Evolutionary conservation across 2,797 vertebrate genomes (phyloP).

Genomic region (Acropternis orthonyx): DNA sequence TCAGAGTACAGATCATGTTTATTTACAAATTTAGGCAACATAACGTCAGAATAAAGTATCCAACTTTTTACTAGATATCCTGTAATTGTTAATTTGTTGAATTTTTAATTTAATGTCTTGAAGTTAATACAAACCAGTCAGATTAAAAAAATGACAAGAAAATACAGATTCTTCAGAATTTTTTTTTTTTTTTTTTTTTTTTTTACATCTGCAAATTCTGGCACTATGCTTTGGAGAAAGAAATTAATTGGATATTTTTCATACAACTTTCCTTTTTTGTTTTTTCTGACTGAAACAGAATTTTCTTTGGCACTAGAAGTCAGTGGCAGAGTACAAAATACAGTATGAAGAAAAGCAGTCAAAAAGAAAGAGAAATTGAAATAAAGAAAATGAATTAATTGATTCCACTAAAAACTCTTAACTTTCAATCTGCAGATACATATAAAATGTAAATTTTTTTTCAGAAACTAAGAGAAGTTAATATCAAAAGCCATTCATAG

Average conservation of each 20-base stretch:
- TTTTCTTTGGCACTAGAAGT: background rate
- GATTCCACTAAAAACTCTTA: background rate
- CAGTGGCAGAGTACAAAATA: background rate
- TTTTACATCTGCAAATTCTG: background rate
- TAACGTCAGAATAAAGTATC: background rate
- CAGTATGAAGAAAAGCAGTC: fast-evolving
- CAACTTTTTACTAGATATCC: background rate
- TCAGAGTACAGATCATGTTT: background rate
- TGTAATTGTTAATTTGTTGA: background rate
- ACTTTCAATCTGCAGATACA: background rate
- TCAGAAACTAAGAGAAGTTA: background rate
- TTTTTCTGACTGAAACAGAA: background rate
- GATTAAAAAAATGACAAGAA: background rate
- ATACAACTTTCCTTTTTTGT: background rate
- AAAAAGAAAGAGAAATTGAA: background rate
- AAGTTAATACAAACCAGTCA: background rate
- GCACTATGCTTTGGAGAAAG: background rate
- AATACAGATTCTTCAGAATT: no score
- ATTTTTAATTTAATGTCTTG: background rate
- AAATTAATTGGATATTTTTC: background rate
- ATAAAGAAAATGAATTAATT: background rate
- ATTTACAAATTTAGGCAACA: background rate
- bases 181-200: background rate
- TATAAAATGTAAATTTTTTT: background rate
- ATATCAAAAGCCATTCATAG: background rate